A percentile compares a stretch with the other conserved stretches of the same genome.
These are phyloP conservation scores for Burhinus oedicnemus DNA, from an alignment of 2,113 vertebrate species.

Conservation along the genomic window DNA sequence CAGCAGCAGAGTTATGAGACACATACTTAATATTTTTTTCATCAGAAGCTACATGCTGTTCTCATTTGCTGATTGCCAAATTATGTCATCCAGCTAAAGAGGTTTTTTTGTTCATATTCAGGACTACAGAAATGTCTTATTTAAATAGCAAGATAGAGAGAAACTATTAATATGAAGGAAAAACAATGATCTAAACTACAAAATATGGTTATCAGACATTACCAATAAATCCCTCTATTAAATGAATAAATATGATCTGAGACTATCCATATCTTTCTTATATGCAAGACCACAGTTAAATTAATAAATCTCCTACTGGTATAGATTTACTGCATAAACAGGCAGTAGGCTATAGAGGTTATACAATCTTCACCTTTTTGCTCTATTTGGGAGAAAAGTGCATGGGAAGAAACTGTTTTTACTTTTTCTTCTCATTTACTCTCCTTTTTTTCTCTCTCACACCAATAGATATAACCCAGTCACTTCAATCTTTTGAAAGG, in stretches of 20 bases:
- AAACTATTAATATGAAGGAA: not conserved
- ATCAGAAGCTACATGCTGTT: constrained; percentile 46
- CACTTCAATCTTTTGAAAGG: not conserved
- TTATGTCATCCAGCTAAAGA: constrained; percentile 24
- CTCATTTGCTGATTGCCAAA: constrained; percentile 50
- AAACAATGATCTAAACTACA: not conserved
- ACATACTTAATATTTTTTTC: constrained; percentile 44
- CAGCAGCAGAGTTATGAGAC: constrained; percentile 39
- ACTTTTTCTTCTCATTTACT: not conserved
- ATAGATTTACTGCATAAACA: constrained; percentile 14
- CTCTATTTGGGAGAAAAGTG: not conserved
- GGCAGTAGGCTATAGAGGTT: not conserved
- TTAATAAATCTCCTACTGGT: not conserved
- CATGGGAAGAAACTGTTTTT: not conserved
- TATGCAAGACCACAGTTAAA: not conserved
- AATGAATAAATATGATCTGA: constrained; percentile 5
- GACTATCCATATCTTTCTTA: not conserved
- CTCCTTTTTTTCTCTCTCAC: not conserved
- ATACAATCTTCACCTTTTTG: not conserved
- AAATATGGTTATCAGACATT: constrained; percentile 4
- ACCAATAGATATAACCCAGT: not conserved
- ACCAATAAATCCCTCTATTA: not conserved
- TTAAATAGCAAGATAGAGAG: constrained; percentile 2
- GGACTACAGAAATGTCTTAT: not conserved
- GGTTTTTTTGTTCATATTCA: not conserved